Conservation (phyloP, 2,113 vertebrate species). For the Syngnathus typhle region DNA sequence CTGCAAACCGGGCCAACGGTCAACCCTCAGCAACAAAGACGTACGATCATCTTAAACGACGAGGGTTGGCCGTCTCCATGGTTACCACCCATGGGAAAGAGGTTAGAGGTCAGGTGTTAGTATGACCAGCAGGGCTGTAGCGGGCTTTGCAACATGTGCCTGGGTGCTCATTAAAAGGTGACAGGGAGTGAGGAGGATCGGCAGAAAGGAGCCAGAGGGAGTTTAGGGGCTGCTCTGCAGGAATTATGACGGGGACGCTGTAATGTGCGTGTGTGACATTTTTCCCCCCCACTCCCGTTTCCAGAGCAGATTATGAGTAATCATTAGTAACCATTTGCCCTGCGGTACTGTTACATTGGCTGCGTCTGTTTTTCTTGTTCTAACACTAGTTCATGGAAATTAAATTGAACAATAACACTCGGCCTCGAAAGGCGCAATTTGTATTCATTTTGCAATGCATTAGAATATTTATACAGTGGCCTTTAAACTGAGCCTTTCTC, state of each 20-base stretch:
- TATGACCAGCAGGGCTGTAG: conserved; percentile 69
- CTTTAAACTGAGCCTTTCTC: conserved; percentile 23
- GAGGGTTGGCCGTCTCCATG: conserved; percentile 94
- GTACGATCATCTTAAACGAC: conserved; percentile 15
- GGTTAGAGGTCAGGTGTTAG: conserved; percentile 65
- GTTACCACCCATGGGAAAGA: conserved; percentile 77
- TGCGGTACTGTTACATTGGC: conserved; percentile 28
- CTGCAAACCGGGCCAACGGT: conserved; percentile 63
- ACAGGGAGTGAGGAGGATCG: conserved; percentile 28
- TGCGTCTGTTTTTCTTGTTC: conserved; percentile 38
- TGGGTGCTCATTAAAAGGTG: conserved; percentile 49
- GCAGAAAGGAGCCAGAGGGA: conserved; percentile 39
- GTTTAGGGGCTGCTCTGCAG: conserved; percentile 16
- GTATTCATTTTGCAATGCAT: conserved; percentile 15
- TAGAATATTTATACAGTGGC: conserved; percentile 29
- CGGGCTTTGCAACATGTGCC: conserved; percentile 40
- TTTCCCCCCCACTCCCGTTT: conserved; percentile 36
- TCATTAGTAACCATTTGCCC: conserved; percentile 51
- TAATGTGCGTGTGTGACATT: conserved; percentile 49
- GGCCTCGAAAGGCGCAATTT: conserved; percentile 30
- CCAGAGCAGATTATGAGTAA: conserved; percentile 53
- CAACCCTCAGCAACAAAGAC: conserved; percentile 66
- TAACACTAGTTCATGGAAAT: conserved; percentile 31
- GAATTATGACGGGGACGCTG: conserved; percentile 26
- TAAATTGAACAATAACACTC: conserved; percentile 22